Percentiles rank a stretch among this genome's conserved stretches.
Evolutionary conservation across 2,888 invertebrate species (phyloP).

Genomic region (Linnaemya vulpina): DNA sequence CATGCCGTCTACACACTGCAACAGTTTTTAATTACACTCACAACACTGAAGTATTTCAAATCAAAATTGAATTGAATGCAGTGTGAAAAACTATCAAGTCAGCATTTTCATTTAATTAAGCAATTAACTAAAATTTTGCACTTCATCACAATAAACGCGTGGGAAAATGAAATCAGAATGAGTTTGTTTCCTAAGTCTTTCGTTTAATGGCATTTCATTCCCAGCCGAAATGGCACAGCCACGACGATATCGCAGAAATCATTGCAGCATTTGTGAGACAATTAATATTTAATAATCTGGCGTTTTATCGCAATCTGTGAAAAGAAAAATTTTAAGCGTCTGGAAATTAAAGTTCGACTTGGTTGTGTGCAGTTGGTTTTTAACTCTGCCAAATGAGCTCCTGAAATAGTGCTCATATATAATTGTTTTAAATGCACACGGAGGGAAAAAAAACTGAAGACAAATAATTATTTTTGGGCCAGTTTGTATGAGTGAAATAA

Average conservation of each 20-base stretch:
- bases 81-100: conserved; percentile 13
- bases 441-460: background rate
- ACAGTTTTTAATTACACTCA: background rate
- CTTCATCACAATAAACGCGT: conserved; percentile 16
- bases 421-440: conserved; percentile 18
- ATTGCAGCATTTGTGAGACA: background rate
- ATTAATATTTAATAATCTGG: conserved; percentile 40
- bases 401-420: conserved; percentile 32
- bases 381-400: background rate
- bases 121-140: background rate
- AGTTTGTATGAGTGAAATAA: conserved; percentile 42
- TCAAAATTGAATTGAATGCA: background rate
- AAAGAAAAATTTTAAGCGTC: background rate
- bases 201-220: background rate
- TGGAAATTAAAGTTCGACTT: conserved; percentile 1
- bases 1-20: background rate
- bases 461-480: conserved; percentile 50
- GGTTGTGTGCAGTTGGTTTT: background rate
- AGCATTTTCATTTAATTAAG: conserved; percentile 19
- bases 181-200: conserved; percentile 43
- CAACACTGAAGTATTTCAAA: background rate
- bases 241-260: background rate
- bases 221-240: conserved; percentile 1
- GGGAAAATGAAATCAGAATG: conserved; percentile 25
- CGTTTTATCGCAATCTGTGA: background rate